phyloP scores from a whole-genome alignment of 1,140 invertebrate species.

The Drosophila kurseongensis region DNA sequence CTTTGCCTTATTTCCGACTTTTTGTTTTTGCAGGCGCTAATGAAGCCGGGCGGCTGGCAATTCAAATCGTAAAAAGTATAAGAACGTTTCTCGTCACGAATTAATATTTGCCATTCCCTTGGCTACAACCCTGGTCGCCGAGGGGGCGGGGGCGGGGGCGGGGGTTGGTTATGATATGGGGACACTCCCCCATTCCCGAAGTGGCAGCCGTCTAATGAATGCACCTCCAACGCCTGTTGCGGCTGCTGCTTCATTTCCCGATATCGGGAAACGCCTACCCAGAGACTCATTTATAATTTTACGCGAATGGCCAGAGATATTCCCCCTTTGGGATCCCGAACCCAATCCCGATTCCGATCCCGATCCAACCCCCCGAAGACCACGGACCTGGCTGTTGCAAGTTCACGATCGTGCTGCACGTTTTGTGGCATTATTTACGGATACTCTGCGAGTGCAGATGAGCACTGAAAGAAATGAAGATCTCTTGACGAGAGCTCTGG shows the following conservation, averaged over 20 bases:
- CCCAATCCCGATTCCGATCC: slow-evolving; percentile 3
- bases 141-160: neutral
- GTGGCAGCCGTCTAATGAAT: slow-evolving; percentile 63
- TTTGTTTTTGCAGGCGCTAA: slow-evolving; percentile 50
- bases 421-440: slow-evolving; percentile 74
- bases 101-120: slow-evolving; percentile 60
- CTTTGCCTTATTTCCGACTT: too few relatives aligned
- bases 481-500: neutral
- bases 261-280: slow-evolving; percentile 76
- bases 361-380: neutral
- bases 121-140: neutral
- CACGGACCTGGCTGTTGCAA: slow-evolving; percentile 14
- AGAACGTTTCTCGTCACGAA: slow-evolving; percentile 62
- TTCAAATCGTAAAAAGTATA: slow-evolving; percentile 56
- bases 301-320: slow-evolving; percentile 56
- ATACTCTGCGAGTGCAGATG: slow-evolving; percentile 20
- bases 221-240: slow-evolving; percentile 65
- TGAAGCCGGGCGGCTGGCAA: slow-evolving; percentile 54
- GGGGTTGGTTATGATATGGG: neutral
- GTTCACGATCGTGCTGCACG: slow-evolving; percentile 75
- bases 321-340: neutral
- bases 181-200: slow-evolving; percentile 4
- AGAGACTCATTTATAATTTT: slow-evolving; percentile 74
- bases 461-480: slow-evolving; percentile 3
- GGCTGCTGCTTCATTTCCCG: slow-evolving; percentile 53